Evolutionary conservation across 1,140 invertebrate species (phyloP), one percentile per base, ranked within the genome.

Genomic region (Daktulosphaira vitifoliae): DNA sequence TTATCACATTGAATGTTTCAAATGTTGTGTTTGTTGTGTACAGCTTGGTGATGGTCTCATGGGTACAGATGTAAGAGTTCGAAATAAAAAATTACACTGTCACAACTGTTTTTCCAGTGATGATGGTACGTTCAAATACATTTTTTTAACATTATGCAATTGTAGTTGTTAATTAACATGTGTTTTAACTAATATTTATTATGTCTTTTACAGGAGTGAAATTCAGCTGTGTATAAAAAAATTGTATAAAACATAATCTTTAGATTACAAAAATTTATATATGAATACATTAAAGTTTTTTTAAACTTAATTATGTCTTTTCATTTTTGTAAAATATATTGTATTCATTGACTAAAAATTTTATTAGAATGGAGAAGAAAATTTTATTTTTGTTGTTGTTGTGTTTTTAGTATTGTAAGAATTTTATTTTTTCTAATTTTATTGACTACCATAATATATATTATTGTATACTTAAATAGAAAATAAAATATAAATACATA

Each of bases 1-100:
- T 76, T 98, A 96, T 77, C 95, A 98, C 78, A 91, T 97, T 77
- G 88, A 92, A 73, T 98, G 95, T 77, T 98, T 98, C 80, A 88
- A 90, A 73, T 98, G 95, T 78, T 95, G 89, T 72, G 94, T 98
- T 44, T 98, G 95, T 78, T 90, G 90, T 71, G 83, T 89, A n/a
- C 82, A 89, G 68, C 81, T 98, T 9, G 92, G 93, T 59, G 90
- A 93, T 76, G 94, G 94, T 48, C 78, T 85, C 52, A 85, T 89
- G 73, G 94, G 94, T 64, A 92, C 94, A 8, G 94, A 98, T 78
- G 94, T 98, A 22, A 82, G 94, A 69, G 93, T 98, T 66, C 81
- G 92, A 66, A 90, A 88, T 74, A 84, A 88, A 73, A 91, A 93
- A 73, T 81, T 97, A 64, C 94, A 98, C 79, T 98, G 94, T 79